Base-by-base conservation (phyloP, 2,888 invertebrate genomes). In the Patella pellucida region DNA sequence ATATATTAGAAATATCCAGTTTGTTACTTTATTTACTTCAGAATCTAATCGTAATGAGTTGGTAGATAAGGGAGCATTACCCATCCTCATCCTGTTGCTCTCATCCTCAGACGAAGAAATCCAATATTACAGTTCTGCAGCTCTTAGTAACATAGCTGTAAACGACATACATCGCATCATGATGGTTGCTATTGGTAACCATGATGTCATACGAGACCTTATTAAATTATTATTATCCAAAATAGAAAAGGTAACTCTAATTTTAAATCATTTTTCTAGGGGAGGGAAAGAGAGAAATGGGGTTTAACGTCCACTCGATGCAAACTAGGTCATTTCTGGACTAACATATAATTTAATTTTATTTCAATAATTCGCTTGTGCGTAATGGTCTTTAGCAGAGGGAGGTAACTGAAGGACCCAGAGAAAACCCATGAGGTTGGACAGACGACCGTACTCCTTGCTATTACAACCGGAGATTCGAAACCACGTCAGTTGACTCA, bases 141-240 rank as follows among this genome's bases (percentile, higher is more conserved):
- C 88, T 1, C 83, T 89, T n/a, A 86, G 87, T 74, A 89, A 89
- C 79, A 76, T 89, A 1, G 89, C 88, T 3, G 85, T 88, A 73
- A 85, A 82, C 31, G 85, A 86, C 51, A 85, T 84, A 80, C 86
- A 88, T 71, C 81, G 88, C 4, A 81, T 84, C 54, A 85, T 89
- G 85, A 85, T 88, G 86, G 84, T 85, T 0, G 88, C 86, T n/a
- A 81, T 88, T 4, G 88, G 88, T n/a, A 82, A 87, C 72, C 80
- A 84, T 76, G 88, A 87, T 69, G 76, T 87, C 31, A 81, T 87
- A 11, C 79, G 81, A 51, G 79, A 82, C 54, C 81, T 87, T 69
- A 84, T 87, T 11, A 56, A 67, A 12, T 68, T 78, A 3, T 56
- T 76, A 27, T 67, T 51, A 5, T 73, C 70, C 15, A 54, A 50